These are phyloP conservation scores for Biston betularia DNA, from an alignment of 2,888 invertebrate species.

Conservation along the genomic window DNA sequence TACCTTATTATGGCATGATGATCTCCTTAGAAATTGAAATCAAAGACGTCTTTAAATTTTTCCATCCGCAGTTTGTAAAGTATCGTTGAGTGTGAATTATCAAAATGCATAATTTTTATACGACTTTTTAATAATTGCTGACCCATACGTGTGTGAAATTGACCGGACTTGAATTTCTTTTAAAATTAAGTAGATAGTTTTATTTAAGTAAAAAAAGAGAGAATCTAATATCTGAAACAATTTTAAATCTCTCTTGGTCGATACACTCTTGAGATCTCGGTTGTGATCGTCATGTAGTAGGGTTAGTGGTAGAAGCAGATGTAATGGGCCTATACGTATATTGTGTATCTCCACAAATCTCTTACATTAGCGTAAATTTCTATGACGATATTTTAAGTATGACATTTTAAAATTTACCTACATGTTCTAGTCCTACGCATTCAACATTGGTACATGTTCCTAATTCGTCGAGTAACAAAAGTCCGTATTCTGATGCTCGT, in stretches of 20 bases:
- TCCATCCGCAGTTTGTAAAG: too few relatives aligned
- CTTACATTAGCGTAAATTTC: not conserved
- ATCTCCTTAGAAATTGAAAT: not conserved
- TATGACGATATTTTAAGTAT: not conserved
- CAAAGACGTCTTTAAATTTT: too few relatives aligned
- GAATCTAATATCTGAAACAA: not conserved
- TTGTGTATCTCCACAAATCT: not conserved
- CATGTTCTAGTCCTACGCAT: not conserved
- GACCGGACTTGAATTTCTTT: not conserved
- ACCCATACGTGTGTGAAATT: too few relatives aligned
- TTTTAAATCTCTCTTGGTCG: not conserved
- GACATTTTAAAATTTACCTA: not conserved
- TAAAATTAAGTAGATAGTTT: not conserved
- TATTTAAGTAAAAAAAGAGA: not conserved
- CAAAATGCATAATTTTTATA: too few relatives aligned
- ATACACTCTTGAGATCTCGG: too few relatives aligned
- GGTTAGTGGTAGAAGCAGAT: too few relatives aligned
- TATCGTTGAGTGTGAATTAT: too few relatives aligned
- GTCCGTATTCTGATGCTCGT: conserved; percentile 18
- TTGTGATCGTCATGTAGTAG: too few relatives aligned
- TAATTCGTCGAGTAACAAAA: conserved; percentile 14
- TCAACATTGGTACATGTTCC: not conserved
- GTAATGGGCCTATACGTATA: too few relatives aligned
- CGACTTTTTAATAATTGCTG: too few relatives aligned
- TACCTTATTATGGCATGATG: conserved; percentile 14